Percentiles rank a stretch among this genome's conserved stretches.
phyloP scores from a whole-genome alignment of 2,797 vertebrate genomes.

The Liasis olivaceus region DNA sequence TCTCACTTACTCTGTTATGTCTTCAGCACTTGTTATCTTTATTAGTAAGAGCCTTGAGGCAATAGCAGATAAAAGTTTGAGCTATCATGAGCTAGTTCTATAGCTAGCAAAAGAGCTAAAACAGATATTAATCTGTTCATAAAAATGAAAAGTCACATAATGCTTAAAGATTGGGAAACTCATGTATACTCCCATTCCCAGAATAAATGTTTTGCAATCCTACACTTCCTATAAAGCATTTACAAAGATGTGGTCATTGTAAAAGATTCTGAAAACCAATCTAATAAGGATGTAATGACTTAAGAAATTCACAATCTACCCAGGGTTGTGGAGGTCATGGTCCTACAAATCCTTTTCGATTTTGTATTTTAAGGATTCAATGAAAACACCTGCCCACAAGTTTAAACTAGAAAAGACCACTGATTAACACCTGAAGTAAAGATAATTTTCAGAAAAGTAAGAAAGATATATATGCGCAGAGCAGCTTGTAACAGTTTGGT shows the following conservation, averaged over 20 bases:
- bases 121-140: neutral
- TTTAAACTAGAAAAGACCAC: neutral
- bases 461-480: neutral
- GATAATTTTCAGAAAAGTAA: neutral
- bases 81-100: neutral
- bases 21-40: neutral
- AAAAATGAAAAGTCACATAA: neutral
- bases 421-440: neutral
- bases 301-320: neutral
- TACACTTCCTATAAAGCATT: neutral
- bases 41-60: neutral
- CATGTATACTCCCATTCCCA: neutral
- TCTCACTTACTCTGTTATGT: neutral
- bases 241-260: neutral
- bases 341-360: neutral
- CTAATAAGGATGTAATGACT: neutral
- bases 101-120: constrained; percentile 31
- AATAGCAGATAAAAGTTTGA: neutral
- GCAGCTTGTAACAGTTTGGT: neutral
- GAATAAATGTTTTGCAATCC: neutral
- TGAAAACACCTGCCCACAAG: neutral
- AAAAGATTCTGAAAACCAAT: neutral
- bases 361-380: neutral
- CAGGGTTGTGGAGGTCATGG: neutral
- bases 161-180: neutral